A percentile compares a stretch with the other conserved stretches of the same genome.
Evolutionary conservation across 1,140 invertebrate species (phyloP).

Genomic region (Drosophila orena): DNA sequence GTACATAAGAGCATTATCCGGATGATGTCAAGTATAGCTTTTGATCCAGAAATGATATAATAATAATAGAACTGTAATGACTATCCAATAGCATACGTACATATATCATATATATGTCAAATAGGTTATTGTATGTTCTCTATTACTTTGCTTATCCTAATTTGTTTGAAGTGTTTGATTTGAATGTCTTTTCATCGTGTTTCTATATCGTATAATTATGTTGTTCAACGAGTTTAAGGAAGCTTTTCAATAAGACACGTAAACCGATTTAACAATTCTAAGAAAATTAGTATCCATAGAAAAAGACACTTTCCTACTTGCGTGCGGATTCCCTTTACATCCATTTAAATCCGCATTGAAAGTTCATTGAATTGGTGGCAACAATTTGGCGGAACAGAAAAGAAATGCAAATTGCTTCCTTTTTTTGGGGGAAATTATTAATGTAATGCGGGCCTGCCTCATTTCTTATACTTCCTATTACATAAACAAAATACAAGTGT

Average conservation of each 20-base stretch:
- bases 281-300: constrained; percentile 2
- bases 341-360: constrained; percentile 33
- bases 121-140: too few relatives aligned
- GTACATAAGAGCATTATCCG: not conserved
- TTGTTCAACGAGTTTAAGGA: not conserved
- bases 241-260: not conserved
- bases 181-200: not conserved
- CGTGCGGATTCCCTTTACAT: not conserved
- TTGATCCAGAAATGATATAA: too few relatives aligned
- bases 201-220: not conserved
- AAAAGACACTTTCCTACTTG: not conserved
- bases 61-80: too few relatives aligned
- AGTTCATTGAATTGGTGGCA: constrained; percentile 33
- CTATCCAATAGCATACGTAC: too few relatives aligned
- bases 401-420: constrained; percentile 39
- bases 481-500: constrained; percentile 41
- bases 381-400: constrained; percentile 16
- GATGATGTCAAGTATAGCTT: too few relatives aligned
- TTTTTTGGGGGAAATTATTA: constrained; percentile 20
- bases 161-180: not conserved
- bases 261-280: constrained; percentile 14
- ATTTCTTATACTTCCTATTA: constrained; percentile 50
- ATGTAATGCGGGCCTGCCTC: constrained; percentile 41
- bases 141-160: too few relatives aligned
- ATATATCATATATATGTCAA: too few relatives aligned